These are phyloP conservation scores for Polydrusus pterygomalis DNA, from an alignment of 2,888 invertebrate species.

Conservation along the genomic window DNA sequence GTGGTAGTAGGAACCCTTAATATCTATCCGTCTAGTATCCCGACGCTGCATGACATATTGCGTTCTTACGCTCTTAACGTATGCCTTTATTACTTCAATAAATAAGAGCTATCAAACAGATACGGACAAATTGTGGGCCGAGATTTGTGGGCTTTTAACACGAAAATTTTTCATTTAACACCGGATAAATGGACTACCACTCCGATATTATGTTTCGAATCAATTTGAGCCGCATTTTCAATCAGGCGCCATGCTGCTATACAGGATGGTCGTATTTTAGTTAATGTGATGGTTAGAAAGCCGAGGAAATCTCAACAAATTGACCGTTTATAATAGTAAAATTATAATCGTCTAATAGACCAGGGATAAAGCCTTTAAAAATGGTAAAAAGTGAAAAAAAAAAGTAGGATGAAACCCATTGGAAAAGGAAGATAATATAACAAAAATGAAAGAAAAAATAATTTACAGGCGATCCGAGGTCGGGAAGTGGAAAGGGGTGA, in stretches of 20 bases:
- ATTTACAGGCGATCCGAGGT: no score
- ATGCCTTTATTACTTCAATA: slow-evolving; percentile 46
- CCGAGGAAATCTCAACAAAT: slow-evolving; percentile 42
- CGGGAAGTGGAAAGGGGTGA: no score
- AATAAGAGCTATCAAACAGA: slow-evolving; percentile 49
- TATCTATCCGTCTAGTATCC: no score
- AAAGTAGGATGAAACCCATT: no score
- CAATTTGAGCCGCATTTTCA: slow-evolving; percentile 50
- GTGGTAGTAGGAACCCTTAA: no score
- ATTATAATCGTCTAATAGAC: no score
- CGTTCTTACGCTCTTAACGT: slow-evolving; percentile 41
- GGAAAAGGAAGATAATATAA: no score
- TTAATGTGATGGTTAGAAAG: slow-evolving; percentile 31
- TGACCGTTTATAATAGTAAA: slow-evolving; percentile 27
- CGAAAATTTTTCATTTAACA: slow-evolving; percentile 51
- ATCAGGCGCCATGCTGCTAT: slow-evolving; percentile 53
- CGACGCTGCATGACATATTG: no score
- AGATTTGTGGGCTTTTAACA: slow-evolving; percentile 55
- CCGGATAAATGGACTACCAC: slow-evolving; percentile 49
- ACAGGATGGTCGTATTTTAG: slow-evolving; percentile 43
- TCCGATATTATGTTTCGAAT: slow-evolving; percentile 53
- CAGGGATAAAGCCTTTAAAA: no score
- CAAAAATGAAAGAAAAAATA: no score
- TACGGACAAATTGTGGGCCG: slow-evolving; percentile 46
- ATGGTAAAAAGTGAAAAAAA: no score